Percentiles rank a stretch among this genome's conserved stretches.
Conservation (phyloP, 2,797 vertebrate genomes). For the Tapera naevia region DNA sequence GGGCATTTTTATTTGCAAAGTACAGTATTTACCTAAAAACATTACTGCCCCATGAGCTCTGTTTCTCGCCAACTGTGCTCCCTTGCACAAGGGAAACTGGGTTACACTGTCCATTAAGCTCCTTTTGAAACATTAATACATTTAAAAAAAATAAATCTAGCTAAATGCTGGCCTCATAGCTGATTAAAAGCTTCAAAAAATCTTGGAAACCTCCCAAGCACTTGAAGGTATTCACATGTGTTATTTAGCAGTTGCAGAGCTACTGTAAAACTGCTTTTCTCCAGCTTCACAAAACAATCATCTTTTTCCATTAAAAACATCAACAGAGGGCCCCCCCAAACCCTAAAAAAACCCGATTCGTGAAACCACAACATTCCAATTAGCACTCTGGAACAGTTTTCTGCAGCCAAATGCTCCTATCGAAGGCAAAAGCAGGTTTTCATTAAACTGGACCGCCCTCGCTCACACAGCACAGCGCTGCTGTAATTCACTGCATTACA, state of each 20-base stretch:
- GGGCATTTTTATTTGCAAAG: not conserved
- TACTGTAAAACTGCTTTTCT: not conserved
- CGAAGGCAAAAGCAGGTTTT: not conserved
- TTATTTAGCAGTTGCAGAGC: conserved; percentile 31
- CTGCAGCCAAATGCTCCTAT: not conserved
- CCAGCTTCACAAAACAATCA: not conserved
- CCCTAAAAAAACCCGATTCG: not conserved
- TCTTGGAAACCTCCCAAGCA: not conserved
- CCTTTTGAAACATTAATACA: not conserved
- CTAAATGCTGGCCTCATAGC: not conserved
- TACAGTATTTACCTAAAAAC: not conserved
- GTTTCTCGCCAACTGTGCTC: not conserved
- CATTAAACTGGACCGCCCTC: not conserved
- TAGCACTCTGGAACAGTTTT: not conserved
- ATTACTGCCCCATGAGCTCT: not conserved
- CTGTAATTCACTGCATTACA: not conserved
- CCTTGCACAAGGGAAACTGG: not conserved
- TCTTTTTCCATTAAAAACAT: not conserved
- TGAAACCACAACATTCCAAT: not conserved
- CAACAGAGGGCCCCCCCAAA: not conserved
- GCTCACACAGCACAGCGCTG: not conserved
- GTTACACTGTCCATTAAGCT: not conserved
- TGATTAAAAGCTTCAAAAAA: conserved; percentile 23
- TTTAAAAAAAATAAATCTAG: not conserved
- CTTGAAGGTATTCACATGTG: not conserved